phyloP scores from a whole-genome alignment of 2,888 invertebrate genomes.

The Cryptophagus acutangulus region DNA sequence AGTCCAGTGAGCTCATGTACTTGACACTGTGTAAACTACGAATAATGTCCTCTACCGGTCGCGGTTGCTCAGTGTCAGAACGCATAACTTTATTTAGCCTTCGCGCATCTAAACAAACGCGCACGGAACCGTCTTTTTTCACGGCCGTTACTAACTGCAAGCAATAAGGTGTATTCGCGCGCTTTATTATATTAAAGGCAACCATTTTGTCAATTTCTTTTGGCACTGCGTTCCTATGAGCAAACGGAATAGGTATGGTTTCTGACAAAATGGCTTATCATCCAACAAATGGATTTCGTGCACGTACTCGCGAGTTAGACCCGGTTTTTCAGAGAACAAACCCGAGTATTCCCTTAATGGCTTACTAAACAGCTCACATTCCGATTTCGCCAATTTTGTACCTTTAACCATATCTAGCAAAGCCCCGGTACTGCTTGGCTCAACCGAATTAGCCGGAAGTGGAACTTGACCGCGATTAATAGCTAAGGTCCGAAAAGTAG shows the following conservation, averaged over 20 bases:
- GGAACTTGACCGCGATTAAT: neutral
- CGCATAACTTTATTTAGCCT: too few relatives aligned
- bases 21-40: too few relatives aligned
- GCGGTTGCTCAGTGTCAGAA: too few relatives aligned
- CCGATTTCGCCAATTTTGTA: neutral
- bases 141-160: too few relatives aligned
- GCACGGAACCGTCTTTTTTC: too few relatives aligned
- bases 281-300: conserved; percentile 2
- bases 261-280: neutral
- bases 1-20: too few relatives aligned
- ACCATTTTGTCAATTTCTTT: neutral
- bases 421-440: neutral
- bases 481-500: neutral
- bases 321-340: conserved; percentile 1
- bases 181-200: neutral
- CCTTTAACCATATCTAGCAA: neutral
- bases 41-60: too few relatives aligned
- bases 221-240: neutral
- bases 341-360: neutral
- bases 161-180: too few relatives aligned
- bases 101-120: too few relatives aligned
- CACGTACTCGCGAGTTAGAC: neutral
- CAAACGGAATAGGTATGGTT: neutral
- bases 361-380: neutral
- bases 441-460: neutral